These are phyloP conservation scores for Pachliopta kotzebuea DNA, from an alignment of 2,888 invertebrate genomes.

Conservation along the genomic window DNA sequence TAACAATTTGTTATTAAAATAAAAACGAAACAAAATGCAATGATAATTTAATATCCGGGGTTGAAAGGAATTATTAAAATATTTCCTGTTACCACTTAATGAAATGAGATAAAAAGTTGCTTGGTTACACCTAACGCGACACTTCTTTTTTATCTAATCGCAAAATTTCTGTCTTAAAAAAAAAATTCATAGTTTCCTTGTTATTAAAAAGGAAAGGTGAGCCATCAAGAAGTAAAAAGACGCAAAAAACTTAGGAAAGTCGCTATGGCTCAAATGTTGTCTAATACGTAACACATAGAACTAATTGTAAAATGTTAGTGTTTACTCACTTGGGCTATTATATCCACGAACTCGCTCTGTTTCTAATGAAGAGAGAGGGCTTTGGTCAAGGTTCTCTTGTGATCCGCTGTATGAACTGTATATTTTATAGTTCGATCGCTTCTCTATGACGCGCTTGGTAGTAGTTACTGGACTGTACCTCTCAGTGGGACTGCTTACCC, in stretches of 20 bases:
- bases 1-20: too few species aligned
- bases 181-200: neutral
- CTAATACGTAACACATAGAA: too few species aligned
- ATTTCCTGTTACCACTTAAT: neutral
- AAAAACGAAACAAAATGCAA: neutral
- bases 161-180: neutral
- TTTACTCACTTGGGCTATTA: slow-evolving; percentile 68
- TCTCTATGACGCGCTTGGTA: slow-evolving; percentile 69
- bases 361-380: slow-evolving; percentile 66
- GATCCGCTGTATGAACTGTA: slow-evolving; percentile 71
- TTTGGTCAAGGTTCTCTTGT: slow-evolving; percentile 69
- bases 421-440: slow-evolving; percentile 72
- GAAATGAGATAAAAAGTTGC: neutral
- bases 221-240: too few species aligned
- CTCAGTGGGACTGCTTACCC: slow-evolving; percentile 68
- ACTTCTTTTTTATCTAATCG: too few species aligned
- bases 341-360: slow-evolving; percentile 61
- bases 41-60: neutral
- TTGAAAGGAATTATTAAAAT: neutral
- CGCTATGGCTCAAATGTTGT: too few species aligned
- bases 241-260: too few species aligned
- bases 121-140: neutral
- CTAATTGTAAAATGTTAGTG: neutral
- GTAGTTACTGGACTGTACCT: slow-evolving; percentile 70
- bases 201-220: too few species aligned